Evolutionary conservation across 2,113 vertebrate genomes (phyloP).

Genomic region (Hypanus sabinus): DNA sequence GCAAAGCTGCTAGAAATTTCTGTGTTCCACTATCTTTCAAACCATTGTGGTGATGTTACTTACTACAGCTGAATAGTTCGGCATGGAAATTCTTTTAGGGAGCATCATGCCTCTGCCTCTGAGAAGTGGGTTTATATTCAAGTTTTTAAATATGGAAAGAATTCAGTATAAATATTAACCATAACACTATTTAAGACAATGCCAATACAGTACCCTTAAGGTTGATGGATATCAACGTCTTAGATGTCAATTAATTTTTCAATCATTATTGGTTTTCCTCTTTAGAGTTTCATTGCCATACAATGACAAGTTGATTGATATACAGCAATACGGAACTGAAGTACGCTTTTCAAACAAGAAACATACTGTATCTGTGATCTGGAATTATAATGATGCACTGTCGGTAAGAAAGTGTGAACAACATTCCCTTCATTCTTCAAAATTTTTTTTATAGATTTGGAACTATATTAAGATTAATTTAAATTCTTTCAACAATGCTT

Average conservation of each 20-base stretch:
- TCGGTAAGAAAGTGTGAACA: slow-evolving; percentile 44
- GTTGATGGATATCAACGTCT: not conserved
- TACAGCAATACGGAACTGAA: slow-evolving; percentile 45
- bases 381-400: slow-evolving; percentile 42
- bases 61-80: not conserved
- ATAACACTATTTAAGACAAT: not conserved
- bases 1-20: not conserved
- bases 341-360: slow-evolving; percentile 44
- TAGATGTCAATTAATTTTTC: not conserved
- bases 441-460: not conserved
- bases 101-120: not conserved
- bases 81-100: not conserved
- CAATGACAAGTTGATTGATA: slow-evolving; percentile 46
- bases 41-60: too few relatives aligned
- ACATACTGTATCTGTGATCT: slow-evolving; percentile 44
- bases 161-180: not conserved
- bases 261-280: slow-evolving; percentile 34
- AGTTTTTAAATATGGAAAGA: not conserved
- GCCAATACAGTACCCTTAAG: not conserved
- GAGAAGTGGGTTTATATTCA: not conserved
- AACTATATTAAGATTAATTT: not conserved
- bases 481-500: not conserved
- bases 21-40: not conserved
- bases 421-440: not conserved
- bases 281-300: slow-evolving; percentile 46